Conservation (phyloP, 1,140 invertebrate species). For the Saccostrea glomerata region DNA sequence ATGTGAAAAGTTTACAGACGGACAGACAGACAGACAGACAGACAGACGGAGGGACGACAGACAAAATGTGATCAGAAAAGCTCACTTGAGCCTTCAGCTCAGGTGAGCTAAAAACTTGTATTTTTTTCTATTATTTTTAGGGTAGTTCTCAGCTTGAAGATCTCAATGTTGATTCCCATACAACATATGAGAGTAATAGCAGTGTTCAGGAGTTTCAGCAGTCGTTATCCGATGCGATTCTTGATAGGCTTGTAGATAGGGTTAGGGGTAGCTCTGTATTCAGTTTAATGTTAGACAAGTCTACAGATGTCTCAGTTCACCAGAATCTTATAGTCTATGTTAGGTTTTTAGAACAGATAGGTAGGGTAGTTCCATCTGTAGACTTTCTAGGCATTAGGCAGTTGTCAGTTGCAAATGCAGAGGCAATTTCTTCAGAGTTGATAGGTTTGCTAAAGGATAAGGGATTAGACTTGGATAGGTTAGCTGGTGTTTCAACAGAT, state of each 20-base stretch:
- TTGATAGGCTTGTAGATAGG: slow-evolving; percentile 10
- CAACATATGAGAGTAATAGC: slow-evolving; percentile 15
- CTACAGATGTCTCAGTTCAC: slow-evolving; percentile 54
- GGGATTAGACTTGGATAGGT: slow-evolving; percentile 16
- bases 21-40: too few species aligned
- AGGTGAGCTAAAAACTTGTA: too few species aligned
- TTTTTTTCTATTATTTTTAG: too few species aligned
- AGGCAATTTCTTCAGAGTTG: slow-evolving; percentile 40
- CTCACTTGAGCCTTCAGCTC: too few species aligned
- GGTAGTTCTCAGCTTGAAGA: too few species aligned
- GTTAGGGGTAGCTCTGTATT: slow-evolving; percentile 34
- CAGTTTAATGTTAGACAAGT: slow-evolving; percentile 56
- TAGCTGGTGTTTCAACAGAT: slow-evolving; percentile 52
- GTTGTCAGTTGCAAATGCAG: slow-evolving; percentile 51
- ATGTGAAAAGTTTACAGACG: too few species aligned
- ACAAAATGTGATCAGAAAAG: too few species aligned
- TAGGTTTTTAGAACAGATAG: slow-evolving; percentile 35
- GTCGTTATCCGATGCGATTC: too few species aligned
- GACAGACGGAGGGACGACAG: too few species aligned
- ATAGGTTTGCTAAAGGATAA: slow-evolving; percentile 18
- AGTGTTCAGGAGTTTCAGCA: slow-evolving; percentile 46
- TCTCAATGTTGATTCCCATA: slow-evolving; percentile 20
- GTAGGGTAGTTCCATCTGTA: slow-evolving; percentile 40
- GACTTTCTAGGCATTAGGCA: slow-evolving; percentile 47
- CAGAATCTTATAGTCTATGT: slow-evolving; percentile 53